Base-by-base conservation (phyloP, 2,888 invertebrate genomes). In the Drosophila mulleri region DNA sequence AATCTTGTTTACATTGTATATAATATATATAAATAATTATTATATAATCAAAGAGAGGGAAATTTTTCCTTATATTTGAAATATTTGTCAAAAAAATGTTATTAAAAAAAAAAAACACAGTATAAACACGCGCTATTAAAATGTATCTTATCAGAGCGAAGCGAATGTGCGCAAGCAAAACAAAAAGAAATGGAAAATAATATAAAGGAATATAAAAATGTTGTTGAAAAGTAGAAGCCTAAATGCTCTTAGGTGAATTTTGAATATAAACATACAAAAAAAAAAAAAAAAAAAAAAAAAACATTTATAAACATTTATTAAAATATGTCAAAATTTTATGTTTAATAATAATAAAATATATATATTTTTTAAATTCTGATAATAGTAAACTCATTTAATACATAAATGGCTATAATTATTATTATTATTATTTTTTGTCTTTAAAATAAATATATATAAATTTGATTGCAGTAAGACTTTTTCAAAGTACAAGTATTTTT, bases 91-190 rank as follows among this genome's bases (percentile, higher is more conserved):
- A 73, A 80, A 65, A 39, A 37, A 32, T 9, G 11, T 8, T 20
- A 18, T 29, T n/a, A 7, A 16, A 14, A 14, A 20, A 20, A 7
- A 35, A 16, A 14, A 47, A 47, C 4, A 37, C 14, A 32, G 14
- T 35, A 20, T 20, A 41, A 54, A 26, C 50, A 75, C 47, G 64
- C 67, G 66, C 53, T 66, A 73, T 81, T 74, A 67, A 78, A 65
- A 72, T 71, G 78, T 78, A 79, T 83, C 84, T 83, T 87, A 87
- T 83, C 83, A 78, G 70, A 68, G 52, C 39, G 39, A 50, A 66
- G 47, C 52, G 53, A 75, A 62, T 60, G 53, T 37, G 26, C 67
- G 67, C 56, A 65, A 64, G 47, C 57, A 66, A 63, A 65, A 20
- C 42, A 67, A 39, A 67, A 53, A 45, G n/a, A 63, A 67, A 23